Conservation (phyloP, 1,140 invertebrate species). For the Ptiloglossa arizonensis region DNA sequence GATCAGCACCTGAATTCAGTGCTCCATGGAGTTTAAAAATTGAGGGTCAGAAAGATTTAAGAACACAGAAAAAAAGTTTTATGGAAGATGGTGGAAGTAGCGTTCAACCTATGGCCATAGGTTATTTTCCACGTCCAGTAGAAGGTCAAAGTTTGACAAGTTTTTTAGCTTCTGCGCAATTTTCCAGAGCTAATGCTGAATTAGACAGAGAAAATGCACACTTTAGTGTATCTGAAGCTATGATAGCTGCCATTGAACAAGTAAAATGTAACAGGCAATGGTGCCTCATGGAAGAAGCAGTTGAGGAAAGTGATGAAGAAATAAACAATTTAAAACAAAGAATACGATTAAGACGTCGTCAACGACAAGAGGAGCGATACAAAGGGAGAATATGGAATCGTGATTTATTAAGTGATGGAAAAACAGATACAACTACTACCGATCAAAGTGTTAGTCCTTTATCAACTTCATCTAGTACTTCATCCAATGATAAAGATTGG, state of each 20-base stretch:
- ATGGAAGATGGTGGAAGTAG: constrained; percentile 85
- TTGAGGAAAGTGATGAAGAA: constrained; percentile 87
- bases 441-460: constrained; percentile 82
- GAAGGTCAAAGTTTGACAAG: constrained; percentile 89
- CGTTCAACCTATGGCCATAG: constrained; percentile 83
- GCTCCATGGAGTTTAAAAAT: constrained; percentile 69
- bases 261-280: constrained; percentile 82
- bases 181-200: constrained; percentile 88
- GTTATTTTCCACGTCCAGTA: constrained; percentile 85
- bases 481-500: too few species aligned
- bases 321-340: constrained; percentile 86
- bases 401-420: constrained; percentile 81
- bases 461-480: constrained; percentile 81
- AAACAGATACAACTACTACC: constrained; percentile 83
- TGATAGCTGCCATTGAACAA: constrained; percentile 92
- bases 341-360: constrained; percentile 83
- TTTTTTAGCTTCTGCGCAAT: constrained; percentile 88
- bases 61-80: constrained; percentile 83
- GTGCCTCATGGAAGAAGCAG: constrained; percentile 79
- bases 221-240: constrained; percentile 92
- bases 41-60: constrained; percentile 83
- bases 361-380: constrained; percentile 82
- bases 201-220: constrained; percentile 93
- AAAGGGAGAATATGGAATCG: constrained; percentile 68
- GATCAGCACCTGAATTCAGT: constrained; percentile 73